phyloP scores from a whole-genome alignment of 2,797 vertebrate genomes.

The Coregonus ussuriensis region DNA sequence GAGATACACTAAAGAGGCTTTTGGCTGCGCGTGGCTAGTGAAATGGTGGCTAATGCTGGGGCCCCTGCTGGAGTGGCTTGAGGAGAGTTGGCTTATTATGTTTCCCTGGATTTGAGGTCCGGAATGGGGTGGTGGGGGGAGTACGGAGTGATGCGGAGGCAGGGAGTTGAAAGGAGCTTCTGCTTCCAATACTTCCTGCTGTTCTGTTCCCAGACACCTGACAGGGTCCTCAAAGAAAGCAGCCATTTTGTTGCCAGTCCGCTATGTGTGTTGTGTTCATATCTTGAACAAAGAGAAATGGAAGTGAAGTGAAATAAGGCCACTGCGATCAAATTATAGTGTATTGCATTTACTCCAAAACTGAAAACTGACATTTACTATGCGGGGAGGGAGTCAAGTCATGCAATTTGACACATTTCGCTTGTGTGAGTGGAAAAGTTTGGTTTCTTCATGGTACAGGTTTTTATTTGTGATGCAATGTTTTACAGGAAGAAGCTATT shows the following conservation, averaged over 20 bases:
- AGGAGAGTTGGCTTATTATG: constrained; percentile 37
- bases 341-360: constrained; percentile 38
- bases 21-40: constrained; percentile 21
- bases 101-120: constrained; percentile 38
- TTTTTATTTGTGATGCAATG: constrained; percentile 47
- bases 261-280: constrained; percentile 30
- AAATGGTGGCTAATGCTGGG: constrained; percentile 18
- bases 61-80: constrained; percentile 37
- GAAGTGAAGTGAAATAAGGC: constrained; percentile 37
- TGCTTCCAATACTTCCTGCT: constrained; percentile 42
- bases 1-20: constrained; percentile 35
- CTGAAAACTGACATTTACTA: not conserved
- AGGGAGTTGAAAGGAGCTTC: constrained; percentile 49
- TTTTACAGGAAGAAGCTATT: constrained; percentile 32
- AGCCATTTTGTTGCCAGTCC: constrained; percentile 39
- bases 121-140: constrained; percentile 39
- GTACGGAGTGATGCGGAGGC: constrained; percentile 11
- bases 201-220: constrained; percentile 38
- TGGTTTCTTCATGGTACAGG: constrained; percentile 22
- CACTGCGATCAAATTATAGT: constrained; percentile 30
- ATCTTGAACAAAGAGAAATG: constrained; percentile 32
- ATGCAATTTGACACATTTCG: constrained; percentile 22
- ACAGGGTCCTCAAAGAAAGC: constrained; percentile 38
- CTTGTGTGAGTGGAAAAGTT: constrained; percentile 34
- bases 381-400: constrained; percentile 24